Conservation (phyloP, 2,113 vertebrate genomes). For the Chaetorhynchus papuensis region DNA sequence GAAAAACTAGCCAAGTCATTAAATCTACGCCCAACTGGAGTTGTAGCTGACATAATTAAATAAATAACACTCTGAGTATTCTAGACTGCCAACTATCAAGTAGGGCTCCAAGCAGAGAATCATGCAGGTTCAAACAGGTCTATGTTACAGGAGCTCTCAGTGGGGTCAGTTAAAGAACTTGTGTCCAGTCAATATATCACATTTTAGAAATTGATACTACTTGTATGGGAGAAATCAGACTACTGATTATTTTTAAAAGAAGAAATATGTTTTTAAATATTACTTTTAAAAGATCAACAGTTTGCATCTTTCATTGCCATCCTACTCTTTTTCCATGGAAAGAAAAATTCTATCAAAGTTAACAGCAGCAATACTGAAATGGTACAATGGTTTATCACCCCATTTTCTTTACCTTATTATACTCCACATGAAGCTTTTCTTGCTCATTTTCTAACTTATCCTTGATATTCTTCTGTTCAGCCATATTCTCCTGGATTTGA, state of each 20-base stretch:
- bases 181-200: rapidly evolving
- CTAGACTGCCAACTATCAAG: not conserved
- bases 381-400: not conserved
- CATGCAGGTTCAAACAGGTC: not conserved
- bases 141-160: not conserved
- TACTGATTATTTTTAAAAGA: not conserved
- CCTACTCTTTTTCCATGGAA: not conserved
- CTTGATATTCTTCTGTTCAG: constrained; percentile 96
- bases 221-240: not conserved
- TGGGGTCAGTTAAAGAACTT: not conserved
- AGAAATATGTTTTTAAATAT: not conserved
- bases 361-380: not conserved
- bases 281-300: not conserved
- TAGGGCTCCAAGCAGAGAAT: not conserved
- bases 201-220: not conserved
- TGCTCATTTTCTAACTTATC: constrained; percentile 97
- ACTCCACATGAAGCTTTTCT: constrained; percentile 96
- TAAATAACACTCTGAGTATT: not conserved
- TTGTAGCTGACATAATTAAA: not conserved
- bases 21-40: not conserved
- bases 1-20: not conserved
- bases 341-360: not conserved
- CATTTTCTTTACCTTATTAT: constrained; percentile 85
- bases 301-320: not conserved
- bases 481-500: constrained; percentile 98